Percentiles rank a stretch among this genome's conserved stretches.
Evolutionary conservation across 2,797 vertebrate species (phyloP).

Genomic region (Erpetoichthys calabaricus): DNA sequence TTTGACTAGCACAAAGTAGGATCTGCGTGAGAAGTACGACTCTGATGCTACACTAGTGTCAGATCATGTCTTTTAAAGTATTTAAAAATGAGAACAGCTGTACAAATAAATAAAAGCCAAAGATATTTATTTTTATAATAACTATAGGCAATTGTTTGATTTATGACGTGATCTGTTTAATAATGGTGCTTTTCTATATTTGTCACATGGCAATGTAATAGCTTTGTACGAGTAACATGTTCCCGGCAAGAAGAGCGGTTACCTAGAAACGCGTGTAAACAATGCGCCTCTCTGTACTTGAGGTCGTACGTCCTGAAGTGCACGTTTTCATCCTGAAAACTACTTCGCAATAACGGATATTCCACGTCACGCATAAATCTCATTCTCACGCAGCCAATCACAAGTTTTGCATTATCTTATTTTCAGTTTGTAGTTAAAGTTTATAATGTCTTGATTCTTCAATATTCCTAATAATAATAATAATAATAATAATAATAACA

Average conservation of each 20-base stretch:
- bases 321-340: background rate
- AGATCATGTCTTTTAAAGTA: no score
- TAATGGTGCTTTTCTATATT: background rate
- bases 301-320: background rate
- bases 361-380: background rate
- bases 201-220: background rate
- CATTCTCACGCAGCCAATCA: background rate
- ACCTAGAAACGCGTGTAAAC: background rate
- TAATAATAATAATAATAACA: no score
- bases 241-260: background rate
- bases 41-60: no score
- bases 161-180: background rate
- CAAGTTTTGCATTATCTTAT: background rate
- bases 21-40: no score
- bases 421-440: background rate
- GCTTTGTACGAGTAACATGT: background rate
- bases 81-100: no score
- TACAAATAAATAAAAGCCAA: no score
- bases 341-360: background rate
- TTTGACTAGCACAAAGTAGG: no score
- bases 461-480: no score
- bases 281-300: background rate
- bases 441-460: no score
- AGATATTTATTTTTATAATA: no score
- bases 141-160: no score